Evolutionary conservation across 2,797 vertebrate genomes (phyloP), one percentile per base, ranked within the genome.

Genomic region (Pelochelys cantorii): DNA sequence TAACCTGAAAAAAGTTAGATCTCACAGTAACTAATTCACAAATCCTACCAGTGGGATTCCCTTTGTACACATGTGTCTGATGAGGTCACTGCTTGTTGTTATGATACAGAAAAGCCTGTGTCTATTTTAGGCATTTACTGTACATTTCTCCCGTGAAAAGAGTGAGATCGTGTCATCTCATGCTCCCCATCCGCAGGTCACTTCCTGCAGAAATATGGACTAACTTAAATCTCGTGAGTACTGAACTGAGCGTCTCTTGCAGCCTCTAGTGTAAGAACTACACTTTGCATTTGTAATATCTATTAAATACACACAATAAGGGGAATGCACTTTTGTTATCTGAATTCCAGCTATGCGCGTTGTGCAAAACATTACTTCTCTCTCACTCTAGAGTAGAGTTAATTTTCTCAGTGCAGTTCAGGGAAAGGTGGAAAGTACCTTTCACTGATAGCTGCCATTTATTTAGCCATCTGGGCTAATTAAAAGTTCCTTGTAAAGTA

Each of bases 71-170:
- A 85, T 98, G 97, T 98, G 97, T 98, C 98, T 98, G 98, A 97
- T 98, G 98, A 98, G 98, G 98, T 98, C 98, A 98, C 98, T 99
- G 99, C 99, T 99, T 99, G 99, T 98, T 99, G 98, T 98, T 99
- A 98, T 99, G 99, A 99, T 99, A 99, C 99, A 99, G 99, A 99
- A 99, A 99, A 99, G 99, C 99, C 99, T 99, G 99, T 99, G 99
- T 99, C 99, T 99, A 99, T 99, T 99, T 99, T 99, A 99, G 99
- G 99, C 99, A 98, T 99, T 99, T 99, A 99, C 99, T 99, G 99
- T 99, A 99, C 99, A 99, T 99, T 99, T 99, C 99, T 99, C 98
- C 99, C 98, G 99, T 99, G 99, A 99, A 99, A 99, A 99, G 99
- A 99, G 99, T 99, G 99, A 99, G 99, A 99, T 98, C 99, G 99